Percentiles rank a stretch among this genome's conserved stretches.
Conservation (phyloP, 2,797 vertebrate genomes). For the Coregonus sp. region DNA sequence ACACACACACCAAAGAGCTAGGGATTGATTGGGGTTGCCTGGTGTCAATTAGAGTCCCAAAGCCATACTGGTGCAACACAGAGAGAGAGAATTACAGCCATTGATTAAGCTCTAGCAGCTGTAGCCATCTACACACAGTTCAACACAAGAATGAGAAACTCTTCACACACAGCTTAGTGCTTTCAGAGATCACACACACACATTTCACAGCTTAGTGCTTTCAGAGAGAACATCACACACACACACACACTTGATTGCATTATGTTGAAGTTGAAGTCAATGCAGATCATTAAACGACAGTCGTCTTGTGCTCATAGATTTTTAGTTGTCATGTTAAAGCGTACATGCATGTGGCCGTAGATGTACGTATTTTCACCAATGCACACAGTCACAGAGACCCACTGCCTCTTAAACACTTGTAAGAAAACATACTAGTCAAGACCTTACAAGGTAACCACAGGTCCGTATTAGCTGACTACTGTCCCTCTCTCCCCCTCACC, state of each 20-base stretch:
- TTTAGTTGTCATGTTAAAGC: not conserved
- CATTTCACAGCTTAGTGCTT: no score
- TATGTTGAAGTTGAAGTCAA: not conserved
- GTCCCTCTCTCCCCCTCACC: not conserved
- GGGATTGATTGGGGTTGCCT: not conserved
- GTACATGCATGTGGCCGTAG: not conserved
- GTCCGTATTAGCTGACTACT: conserved; percentile 43
- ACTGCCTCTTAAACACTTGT: conserved; percentile 4
- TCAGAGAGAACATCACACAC: not conserved
- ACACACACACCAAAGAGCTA: not conserved
- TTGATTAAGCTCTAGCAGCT: conserved; percentile 12
- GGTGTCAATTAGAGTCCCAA: conserved; percentile 4
- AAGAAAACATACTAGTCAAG: conserved; percentile 26
- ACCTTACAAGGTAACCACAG: conserved; percentile 50
- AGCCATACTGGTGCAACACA: not conserved
- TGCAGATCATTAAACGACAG: not conserved
- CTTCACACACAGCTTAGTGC: no score
- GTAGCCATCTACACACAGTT: not conserved
- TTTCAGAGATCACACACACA: not conserved
- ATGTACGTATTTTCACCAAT: not conserved
- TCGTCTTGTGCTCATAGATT: not conserved
- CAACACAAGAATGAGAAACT: not conserved
- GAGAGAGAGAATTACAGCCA: conserved; percentile 14
- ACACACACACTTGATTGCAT: not conserved
- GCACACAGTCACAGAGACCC: conserved; percentile 1